Conservation (phyloP, 2,797 vertebrate species). For the Pampus argenteus region DNA sequence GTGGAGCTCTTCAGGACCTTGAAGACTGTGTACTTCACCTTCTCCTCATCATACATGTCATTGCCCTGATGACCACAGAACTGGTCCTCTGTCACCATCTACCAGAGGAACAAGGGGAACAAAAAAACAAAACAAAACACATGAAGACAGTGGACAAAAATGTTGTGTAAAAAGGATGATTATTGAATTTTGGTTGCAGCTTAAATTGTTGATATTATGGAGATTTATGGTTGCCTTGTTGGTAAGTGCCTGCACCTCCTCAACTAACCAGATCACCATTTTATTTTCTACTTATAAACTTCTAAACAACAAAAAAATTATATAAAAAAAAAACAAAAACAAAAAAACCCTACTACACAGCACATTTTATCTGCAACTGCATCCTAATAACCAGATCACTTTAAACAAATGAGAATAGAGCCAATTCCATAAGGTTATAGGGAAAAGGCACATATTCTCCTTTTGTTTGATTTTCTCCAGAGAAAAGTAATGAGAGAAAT, state of each 20-base stretch:
- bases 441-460: neutral
- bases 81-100: constrained; percentile 99
- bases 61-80: constrained; percentile 99
- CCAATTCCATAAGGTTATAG: neutral
- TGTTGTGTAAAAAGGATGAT: neutral
- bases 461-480: neutral
- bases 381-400: neutral
- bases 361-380: neutral
- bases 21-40: constrained; percentile 99
- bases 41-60: constrained; percentile 99
- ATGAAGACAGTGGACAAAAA: neutral
- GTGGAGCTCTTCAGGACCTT: constrained; percentile 99
- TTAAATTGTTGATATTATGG: no score
- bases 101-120: constrained; percentile 20
- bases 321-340: no score
- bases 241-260: neutral
- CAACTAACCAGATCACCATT: neutral
- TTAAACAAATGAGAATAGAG: neutral
- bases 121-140: neutral
- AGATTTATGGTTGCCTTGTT: neutral
- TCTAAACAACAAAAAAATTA: no score
- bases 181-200: neutral
- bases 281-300: neutral
- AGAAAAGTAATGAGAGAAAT: constrained; percentile 7
- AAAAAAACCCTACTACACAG: no score